These are phyloP conservation scores for Lemur catta DNA, from an alignment of 2,797 vertebrate species.

Conservation along the genomic window DNA sequence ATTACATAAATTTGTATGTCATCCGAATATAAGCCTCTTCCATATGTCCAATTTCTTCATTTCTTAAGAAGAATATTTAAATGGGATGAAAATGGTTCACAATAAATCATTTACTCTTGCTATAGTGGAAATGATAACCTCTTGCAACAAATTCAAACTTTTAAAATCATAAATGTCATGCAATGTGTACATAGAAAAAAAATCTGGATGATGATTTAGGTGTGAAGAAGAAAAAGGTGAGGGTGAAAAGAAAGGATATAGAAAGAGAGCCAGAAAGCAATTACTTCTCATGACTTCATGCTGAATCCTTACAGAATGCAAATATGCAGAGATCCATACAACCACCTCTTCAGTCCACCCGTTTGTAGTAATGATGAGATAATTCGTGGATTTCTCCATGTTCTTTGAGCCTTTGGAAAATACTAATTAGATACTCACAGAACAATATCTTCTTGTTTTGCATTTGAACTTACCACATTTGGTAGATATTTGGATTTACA, in stretches of 20 bases:
- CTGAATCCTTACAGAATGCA: neutral
- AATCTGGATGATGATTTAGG: neutral
- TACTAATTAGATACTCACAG: neutral
- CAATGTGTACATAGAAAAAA: neutral
- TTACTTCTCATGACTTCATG: neutral
- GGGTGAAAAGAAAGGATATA: neutral
- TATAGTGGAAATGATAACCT: neutral
- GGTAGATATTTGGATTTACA: neutral
- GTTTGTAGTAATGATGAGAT: neutral
- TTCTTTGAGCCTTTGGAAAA: neutral
- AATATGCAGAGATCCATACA: neutral
- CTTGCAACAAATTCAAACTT: neutral
- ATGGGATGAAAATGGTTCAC: neutral
- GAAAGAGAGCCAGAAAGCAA: neutral
- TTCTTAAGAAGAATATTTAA: neutral
- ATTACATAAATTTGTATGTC: neutral
- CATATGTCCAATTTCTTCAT: neutral
- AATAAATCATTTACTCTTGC: neutral
- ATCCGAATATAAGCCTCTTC: neutral
- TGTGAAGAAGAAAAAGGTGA: neutral
- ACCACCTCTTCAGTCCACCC: neutral
- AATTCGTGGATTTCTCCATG: neutral
- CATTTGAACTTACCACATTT: neutral
- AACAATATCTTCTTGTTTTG: conserved; percentile 5
- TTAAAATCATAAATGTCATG: neutral